Conservation (phyloP, 2,113 vertebrate species). For the Rhinoderma darwinii region DNA sequence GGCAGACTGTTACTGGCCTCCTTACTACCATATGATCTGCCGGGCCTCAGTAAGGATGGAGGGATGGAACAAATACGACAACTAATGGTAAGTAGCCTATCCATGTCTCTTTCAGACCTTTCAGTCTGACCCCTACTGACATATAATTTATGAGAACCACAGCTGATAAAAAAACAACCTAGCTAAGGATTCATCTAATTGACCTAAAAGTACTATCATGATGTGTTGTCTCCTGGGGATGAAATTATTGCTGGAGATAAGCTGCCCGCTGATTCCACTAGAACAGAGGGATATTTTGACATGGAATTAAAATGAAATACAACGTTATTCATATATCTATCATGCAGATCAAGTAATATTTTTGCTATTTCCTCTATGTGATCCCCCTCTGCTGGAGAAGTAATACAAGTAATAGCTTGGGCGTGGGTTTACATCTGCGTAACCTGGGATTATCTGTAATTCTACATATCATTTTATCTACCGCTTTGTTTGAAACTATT, state of each 20-base stretch:
- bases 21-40: background rate
- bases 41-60: background rate
- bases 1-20: slow-evolving; percentile 27
- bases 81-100: slow-evolving; percentile 44
- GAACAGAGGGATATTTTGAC: slow-evolving; percentile 10
- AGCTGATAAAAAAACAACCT: slow-evolving; percentile 29
- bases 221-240: slow-evolving; percentile 31
- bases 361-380: background rate
- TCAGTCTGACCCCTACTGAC: slow-evolving; percentile 29
- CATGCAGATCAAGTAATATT: slow-evolving; percentile 7
- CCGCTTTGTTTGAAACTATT: background rate
- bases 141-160: slow-evolving; percentile 32
- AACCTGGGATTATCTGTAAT: background rate
- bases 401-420: slow-evolving; percentile 21
- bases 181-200: slow-evolving; percentile 45
- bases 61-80: slow-evolving; percentile 24
- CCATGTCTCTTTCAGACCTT: slow-evolving; percentile 8
- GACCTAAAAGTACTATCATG: slow-evolving; percentile 22
- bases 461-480: background rate
- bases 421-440: slow-evolving; percentile 11
- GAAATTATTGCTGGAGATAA: slow-evolving; percentile 12
- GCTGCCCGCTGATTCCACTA: slow-evolving; percentile 13
- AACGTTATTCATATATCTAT: slow-evolving; percentile 1
- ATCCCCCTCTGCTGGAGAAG: slow-evolving; percentile 7
- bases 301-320: slow-evolving; percentile 22